Conservation (phyloP, 2,797 vertebrate genomes). For the Molossus molossus region DNA sequence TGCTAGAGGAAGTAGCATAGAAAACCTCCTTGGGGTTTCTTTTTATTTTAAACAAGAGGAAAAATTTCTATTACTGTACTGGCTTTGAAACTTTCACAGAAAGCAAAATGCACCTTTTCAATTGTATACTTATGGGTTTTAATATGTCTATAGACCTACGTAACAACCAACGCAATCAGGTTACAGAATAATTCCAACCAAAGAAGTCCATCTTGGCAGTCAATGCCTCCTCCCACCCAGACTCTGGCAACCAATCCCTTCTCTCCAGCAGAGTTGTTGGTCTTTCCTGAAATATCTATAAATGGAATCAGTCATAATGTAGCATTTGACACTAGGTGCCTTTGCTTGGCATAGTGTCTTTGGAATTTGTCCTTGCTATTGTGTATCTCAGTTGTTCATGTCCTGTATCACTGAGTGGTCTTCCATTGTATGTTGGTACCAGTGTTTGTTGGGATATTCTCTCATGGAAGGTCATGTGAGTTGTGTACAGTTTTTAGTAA, state of each 20-base stretch:
- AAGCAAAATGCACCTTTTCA: conserved; percentile 1
- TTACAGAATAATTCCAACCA: conserved; percentile 1
- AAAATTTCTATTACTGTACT: background rate
- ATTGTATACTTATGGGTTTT: conserved; percentile 30
- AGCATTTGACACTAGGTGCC: background rate
- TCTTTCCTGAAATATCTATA: background rate
- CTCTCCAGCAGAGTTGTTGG: background rate
- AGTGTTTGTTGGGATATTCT: background rate
- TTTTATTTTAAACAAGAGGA: conserved; percentile 4
- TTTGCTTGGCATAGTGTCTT: background rate
- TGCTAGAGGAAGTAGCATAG: background rate
- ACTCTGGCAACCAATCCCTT: background rate
- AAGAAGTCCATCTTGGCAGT: background rate
- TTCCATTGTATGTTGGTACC: background rate
- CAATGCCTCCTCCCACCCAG: background rate
- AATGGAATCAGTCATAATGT: background rate
- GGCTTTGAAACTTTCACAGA: conserved; percentile 22
- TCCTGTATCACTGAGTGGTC: background rate
- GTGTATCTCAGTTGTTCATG: background rate
- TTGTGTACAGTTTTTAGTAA: background rate
- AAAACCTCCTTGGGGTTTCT: background rate
- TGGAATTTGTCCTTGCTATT: background rate
- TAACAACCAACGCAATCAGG: background rate
- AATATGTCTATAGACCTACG: background rate
- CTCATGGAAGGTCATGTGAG: background rate